phyloP scores from a whole-genome alignment of 2,888 invertebrate species.

The Ichneumoninae sp. region DNA sequence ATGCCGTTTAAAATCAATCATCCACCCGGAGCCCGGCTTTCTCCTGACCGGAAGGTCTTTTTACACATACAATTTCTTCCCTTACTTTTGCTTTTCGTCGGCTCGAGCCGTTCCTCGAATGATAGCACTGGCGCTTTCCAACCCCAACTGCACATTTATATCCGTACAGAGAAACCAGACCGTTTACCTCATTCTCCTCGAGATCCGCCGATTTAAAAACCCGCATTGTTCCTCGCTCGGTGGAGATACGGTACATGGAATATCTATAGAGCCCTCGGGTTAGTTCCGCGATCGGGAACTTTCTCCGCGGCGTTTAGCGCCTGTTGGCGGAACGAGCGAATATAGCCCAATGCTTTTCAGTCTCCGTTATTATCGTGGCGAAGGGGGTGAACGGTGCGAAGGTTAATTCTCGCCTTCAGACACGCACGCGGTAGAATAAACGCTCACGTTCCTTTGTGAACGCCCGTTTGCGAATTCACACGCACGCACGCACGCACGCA shows the following conservation, averaged over 20 bases:
- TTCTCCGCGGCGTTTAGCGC: background rate
- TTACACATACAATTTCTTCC: constrained; percentile 1
- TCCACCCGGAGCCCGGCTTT: constrained; percentile 20
- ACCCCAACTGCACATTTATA: background rate
- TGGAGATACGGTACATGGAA: background rate
- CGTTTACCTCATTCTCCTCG: background rate
- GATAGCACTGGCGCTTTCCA: background rate
- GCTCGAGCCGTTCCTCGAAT: constrained; percentile 1
- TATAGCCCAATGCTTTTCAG: background rate
- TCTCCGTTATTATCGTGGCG: constrained; percentile 10
- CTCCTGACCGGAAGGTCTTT: constrained; percentile 21
- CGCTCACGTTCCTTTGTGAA: constrained; percentile 4
- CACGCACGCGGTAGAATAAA: constrained; percentile 11
- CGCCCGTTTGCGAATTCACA: constrained; percentile 6
- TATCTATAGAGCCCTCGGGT: background rate
- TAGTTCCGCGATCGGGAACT: constrained; percentile 5
- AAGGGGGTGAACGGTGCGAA: constrained; percentile 6
- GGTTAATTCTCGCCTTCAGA: constrained; percentile 23
- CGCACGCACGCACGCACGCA: background rate
- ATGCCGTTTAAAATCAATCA: constrained; percentile 65
- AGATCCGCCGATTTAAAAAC: background rate
- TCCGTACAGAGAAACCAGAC: background rate
- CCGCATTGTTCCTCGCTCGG: background rate
- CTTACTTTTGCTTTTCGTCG: background rate
- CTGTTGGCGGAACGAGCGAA: constrained; percentile 5